These are phyloP conservation scores for Scaptomyza polygonia DNA, from an alignment of 2,888 invertebrate genomes.

Conservation along the genomic window DNA sequence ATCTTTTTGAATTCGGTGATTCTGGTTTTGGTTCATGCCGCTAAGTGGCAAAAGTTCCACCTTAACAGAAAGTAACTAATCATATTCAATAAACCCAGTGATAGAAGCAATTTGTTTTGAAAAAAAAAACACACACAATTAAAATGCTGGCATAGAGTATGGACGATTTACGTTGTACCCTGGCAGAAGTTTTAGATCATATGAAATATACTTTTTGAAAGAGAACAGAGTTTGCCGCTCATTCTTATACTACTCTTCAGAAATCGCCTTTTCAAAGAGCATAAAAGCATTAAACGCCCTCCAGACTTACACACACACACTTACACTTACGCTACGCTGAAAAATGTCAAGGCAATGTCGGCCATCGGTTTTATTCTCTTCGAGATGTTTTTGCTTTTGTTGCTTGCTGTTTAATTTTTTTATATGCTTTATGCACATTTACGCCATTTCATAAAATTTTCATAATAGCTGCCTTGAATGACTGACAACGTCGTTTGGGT, in stretches of 20 bases:
- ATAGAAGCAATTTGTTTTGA: conserved; percentile 28
- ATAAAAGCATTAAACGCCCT: neutral
- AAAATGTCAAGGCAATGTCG: conserved; percentile 49
- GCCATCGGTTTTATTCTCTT: conserved; percentile 19
- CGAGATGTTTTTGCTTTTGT: conserved; percentile 5
- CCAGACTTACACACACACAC: neutral
- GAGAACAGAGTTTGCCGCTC: too few relatives aligned
- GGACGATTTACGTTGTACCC: neutral
- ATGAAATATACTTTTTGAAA: too few relatives aligned
- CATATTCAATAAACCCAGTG: conserved; percentile 7
- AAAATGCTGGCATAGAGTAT: conserved; percentile 1
- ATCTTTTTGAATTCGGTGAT: conserved; percentile 6
- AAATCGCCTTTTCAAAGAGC: neutral
- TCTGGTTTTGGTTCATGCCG: neutral
- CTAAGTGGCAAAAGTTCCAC: conserved; percentile 5
- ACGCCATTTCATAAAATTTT: conserved; percentile 78
- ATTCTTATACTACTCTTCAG: too few relatives aligned
- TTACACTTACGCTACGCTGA: neutral
- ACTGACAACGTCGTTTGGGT: conserved; percentile 76
- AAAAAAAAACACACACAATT: conserved; percentile 19
- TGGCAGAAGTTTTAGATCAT: neutral
- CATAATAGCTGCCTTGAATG: conserved; percentile 71
- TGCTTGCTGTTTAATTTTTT: conserved; percentile 68
- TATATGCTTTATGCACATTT: conserved; percentile 74
- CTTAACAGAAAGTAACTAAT: conserved; percentile 28